Base-by-base conservation (phyloP, 2,113 vertebrate genomes). In the Aldabrachelys gigantea region DNA sequence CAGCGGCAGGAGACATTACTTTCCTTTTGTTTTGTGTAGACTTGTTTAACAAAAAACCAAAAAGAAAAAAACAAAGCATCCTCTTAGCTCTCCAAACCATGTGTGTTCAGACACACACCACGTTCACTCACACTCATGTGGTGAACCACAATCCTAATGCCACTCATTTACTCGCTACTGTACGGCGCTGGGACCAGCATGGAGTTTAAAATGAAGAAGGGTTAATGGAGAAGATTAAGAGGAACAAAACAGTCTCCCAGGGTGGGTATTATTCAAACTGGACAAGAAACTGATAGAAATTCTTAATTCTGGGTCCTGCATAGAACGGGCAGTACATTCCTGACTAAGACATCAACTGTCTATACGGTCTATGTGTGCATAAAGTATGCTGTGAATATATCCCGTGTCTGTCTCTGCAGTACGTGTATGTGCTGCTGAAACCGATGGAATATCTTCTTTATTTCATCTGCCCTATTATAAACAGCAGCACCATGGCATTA, bases 1-100 rank as follows among this genome's bases (percentile, higher is more conserved):
- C 94, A 97, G 92, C 86, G 76, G 69, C 62, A 54, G 83, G 92
- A 89, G 52, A 94, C 91, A 80, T 91, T 89, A 62, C 93, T 96
- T 92, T 91, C 93, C 80, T 96, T 72, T 97, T 97, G 90, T 96
- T 96, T 96, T 80, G 88, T 38, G 50, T 41, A 84, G 52, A 57
- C 50, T 85, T 72, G 76, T 84, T 87, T 95, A 80, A 81, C 79
- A 76, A 89, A 94, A 93, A 88, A 65, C 35, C 14, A 25, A 25
- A 57, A 57, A 57, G 25, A 31, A 59, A 31, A 72, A 38, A 72
- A 4, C 65, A 72, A 9, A 72, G 65, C 8, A 4, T 38, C 65
- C n/a, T 76, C 69, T 91, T 44, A 24, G 24, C 16, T 85, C 38
- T 94, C 56, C 49, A 52, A 69, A 82, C 12, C 10, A 0, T 0